Conservation (phyloP, 2,113 vertebrate genomes). For the Microcebus tavaratra region DNA sequence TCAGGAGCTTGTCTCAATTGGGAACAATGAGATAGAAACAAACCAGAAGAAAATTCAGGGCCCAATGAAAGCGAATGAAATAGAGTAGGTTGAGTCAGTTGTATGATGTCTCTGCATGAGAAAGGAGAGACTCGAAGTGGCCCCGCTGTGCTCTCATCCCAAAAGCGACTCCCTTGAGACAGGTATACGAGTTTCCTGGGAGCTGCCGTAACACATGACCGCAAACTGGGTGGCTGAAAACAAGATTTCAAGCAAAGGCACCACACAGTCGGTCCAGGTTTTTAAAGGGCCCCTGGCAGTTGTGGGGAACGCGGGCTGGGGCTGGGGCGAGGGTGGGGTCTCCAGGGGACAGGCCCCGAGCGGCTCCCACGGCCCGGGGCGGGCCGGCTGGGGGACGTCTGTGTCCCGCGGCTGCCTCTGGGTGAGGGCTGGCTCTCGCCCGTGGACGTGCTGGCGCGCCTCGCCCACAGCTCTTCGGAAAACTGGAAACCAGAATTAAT, state of each 20-base stretch:
- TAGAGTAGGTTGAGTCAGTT: not conserved
- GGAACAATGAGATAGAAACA: not conserved
- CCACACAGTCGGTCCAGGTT: rapidly evolving
- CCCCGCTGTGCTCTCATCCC: no score
- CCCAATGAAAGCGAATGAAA: not conserved
- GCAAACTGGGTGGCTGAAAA: no score
- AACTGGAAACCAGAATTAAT: not conserved
- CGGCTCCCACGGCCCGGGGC: not conserved
- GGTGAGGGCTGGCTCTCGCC: not conserved
- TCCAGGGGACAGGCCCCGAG: not conserved
- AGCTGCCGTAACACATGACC: no score
- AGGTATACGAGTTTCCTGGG: no score
- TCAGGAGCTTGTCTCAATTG: not conserved
- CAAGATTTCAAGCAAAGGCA: not conserved
- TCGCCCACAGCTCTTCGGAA: not conserved
- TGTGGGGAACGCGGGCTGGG: rapidly evolving
- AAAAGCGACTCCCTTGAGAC: no score
- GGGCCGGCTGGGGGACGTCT: not conserved
- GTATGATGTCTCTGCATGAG: not conserved
- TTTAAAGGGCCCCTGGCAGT: not conserved
- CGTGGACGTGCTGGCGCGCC: not conserved
- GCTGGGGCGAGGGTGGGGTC: not conserved
- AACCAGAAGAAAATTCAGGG: not conserved
- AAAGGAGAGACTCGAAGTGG: not conserved
- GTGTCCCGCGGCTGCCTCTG: not conserved